Evolutionary conservation across 2,797 vertebrate species (phyloP), one percentile per base, ranked within the genome.

Genomic region (Hipposideros larvatus): DNA sequence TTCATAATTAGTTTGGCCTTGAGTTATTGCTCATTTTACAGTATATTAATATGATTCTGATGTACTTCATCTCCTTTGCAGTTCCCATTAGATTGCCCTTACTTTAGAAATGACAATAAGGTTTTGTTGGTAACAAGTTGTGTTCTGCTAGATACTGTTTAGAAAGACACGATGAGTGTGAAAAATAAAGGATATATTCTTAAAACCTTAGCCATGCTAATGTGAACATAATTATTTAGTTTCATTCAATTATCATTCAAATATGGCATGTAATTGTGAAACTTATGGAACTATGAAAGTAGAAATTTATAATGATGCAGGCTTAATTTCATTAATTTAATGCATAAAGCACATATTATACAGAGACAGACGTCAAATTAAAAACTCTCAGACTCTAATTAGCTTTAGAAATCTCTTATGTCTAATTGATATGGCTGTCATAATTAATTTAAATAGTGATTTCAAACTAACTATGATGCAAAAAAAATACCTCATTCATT

Each of bases 261-360:
- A 98, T 98, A 98, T 94, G 95, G 98, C 98, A 98, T 98, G 97
- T 98, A 99, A 98, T 98, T 98, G 97, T 98, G 93, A 98, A 99
- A 98, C 91, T 98, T 98, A 98, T 2, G 88, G 98, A 98, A 98
- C 98, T 98, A 98, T 98, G 97, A 97, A 98, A 98, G 98, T 98
- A 98, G 98, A 99, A 98, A 98, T 98, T 98, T 98, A 98, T 99
- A 98, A 98, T 98, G 98, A 98, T 98, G 97, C 98, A 97, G 96
- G 96, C 98, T 98, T 98, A 99, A 99, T 99, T 98, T 98, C 98
- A 99, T 99, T 98, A 99, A 99, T 99, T 98, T 98, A 98, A 98
- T 98, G 97, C 97, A 98, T 98, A 98, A 98, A 99, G 98, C 97
- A 98, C 98, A 98, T 98, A 98, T 98, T 98, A 97, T 66, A 97